These are phyloP conservation scores for Heliconius himera DNA, from an alignment of 1,140 invertebrate species.

Conservation along the genomic window DNA sequence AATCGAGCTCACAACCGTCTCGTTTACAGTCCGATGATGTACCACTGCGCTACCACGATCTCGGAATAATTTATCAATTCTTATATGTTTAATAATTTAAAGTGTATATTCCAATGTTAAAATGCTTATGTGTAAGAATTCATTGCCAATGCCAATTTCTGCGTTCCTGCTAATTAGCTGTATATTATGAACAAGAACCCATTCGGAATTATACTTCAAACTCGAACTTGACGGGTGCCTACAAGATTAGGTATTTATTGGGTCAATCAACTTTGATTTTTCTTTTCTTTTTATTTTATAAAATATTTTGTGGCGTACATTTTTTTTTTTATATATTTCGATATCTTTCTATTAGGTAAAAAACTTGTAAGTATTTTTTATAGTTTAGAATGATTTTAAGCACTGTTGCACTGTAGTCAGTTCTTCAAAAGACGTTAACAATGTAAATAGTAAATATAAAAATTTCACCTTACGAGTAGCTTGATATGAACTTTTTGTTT, in stretches of 20 bases:
- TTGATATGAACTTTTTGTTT: neutral
- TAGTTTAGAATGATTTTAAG: neutral
- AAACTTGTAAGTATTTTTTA: neutral
- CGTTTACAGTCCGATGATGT: too few relatives aligned
- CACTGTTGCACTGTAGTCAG: too few relatives aligned
- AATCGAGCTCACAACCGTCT: too few relatives aligned
- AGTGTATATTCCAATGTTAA: too few relatives aligned
- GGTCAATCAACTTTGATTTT: slow-evolving; percentile 27
- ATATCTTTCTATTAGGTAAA: neutral
- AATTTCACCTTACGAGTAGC: too few relatives aligned
- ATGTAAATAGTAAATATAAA: too few relatives aligned
- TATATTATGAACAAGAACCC: neutral
- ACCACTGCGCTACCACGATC: too few relatives aligned
- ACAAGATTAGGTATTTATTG: slow-evolving; percentile 23
- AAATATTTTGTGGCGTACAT: neutral
- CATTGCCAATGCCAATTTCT: too few relatives aligned
- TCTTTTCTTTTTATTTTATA: neutral
- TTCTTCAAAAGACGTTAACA: neutral
- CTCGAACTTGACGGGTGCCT: neutral
- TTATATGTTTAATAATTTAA: too few relatives aligned
- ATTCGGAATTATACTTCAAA: neutral
- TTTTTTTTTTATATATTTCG: neutral
- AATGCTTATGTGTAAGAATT: too few relatives aligned
- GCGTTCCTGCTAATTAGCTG: too few relatives aligned
- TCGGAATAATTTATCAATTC: too few relatives aligned